Base-by-base conservation (phyloP, 2,113 vertebrate species). In the Ranitomeya imitator region DNA sequence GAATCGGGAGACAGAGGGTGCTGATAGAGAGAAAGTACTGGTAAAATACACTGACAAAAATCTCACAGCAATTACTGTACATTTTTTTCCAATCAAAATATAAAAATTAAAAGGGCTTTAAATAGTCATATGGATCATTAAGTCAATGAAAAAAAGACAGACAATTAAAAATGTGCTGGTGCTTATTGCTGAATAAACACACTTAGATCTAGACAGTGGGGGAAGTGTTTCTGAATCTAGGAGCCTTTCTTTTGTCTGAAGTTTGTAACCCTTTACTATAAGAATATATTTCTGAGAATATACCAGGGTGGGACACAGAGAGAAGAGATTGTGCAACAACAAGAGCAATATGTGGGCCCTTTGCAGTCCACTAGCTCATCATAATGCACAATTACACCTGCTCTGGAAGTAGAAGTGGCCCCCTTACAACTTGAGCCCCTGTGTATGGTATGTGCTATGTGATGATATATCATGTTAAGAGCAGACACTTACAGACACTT, bases 11-110 rank as follows among this genome's bases (percentile, higher is more conserved):
- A 18, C n/a, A n/a, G 69, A 45, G 16, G n/a, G 63, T 23, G 82
- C 63, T 71, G 54, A 84, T 26, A 74, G 45, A 71, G 6, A 0
- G 74, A 73, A 77, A n/a, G 73, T 31, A 31, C 26, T 31, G 26
- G 26, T 77, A 52, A 74, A 31, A 88, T 23, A 86, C 54, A 84
- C 73, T 65, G 73, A 59, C 19, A 67, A 21, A 69, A 88, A 87
- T 91, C 78, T 92, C 90, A 88, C 16, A 90, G 89, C 6, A 73
- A 92, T 91, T 83, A 87, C 85, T 89, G 78, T n/a, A 79, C 61
- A 71, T 89, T 86, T 52, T 0, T 88, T 88, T 88, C 74, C 87
- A 85, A 88, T 88, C 87, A 88, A 85, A 88, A 88, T 88, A 79
- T 85, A 88, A 85, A 85, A 88, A 85, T 88, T 88, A 88, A 84